A percentile compares a stretch with the other conserved stretches of the same genome.
Evolutionary conservation across 2,113 vertebrate species (phyloP).

Genomic region (Pituophis catenifer): DNA sequence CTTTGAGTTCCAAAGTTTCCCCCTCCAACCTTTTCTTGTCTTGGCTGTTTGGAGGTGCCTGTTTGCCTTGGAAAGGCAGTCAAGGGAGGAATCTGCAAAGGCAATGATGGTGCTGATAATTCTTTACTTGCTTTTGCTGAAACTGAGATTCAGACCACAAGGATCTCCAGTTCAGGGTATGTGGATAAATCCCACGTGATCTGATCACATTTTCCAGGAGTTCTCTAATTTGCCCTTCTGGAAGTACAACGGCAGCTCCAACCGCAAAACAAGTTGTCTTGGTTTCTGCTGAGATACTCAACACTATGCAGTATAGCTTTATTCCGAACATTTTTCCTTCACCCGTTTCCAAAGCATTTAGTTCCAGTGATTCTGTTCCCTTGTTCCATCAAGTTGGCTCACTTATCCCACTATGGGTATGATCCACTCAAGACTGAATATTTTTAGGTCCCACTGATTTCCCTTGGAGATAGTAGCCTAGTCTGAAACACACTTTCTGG

Average conservation of each 20-base stretch:
- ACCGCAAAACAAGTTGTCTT: slow-evolving; percentile 53
- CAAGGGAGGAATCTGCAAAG: slow-evolving; percentile 18
- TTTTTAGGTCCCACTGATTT: not conserved
- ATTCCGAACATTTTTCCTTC: slow-evolving; percentile 53
- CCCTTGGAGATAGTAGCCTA: not conserved
- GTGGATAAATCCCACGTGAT: slow-evolving; percentile 42
- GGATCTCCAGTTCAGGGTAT: not conserved
- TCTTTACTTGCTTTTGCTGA: slow-evolving; percentile 28
- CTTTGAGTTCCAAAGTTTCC: not conserved
- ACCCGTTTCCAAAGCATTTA: slow-evolving; percentile 52
- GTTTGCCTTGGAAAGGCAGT: slow-evolving; percentile 19
- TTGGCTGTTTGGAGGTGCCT: not conserved
- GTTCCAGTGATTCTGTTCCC: slow-evolving; percentile 32
- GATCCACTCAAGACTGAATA: not conserved
- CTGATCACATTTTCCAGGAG: slow-evolving; percentile 21
- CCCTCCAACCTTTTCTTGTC: not conserved
- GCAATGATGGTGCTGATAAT: not conserved
- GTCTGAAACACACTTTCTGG: not conserved
- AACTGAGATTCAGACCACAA: slow-evolving; percentile 17
- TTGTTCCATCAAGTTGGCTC: not conserved
- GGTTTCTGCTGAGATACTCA: slow-evolving; percentile 47
- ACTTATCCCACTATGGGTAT: not conserved
- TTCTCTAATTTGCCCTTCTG: slow-evolving; percentile 19
- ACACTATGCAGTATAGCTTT: slow-evolving; percentile 55
- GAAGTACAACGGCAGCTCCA: slow-evolving; percentile 26